A percentile compares a stretch with the other conserved stretches of the same genome.
Conservation (phyloP, 1,140 invertebrate species). For the Bombus turneri region DNA sequence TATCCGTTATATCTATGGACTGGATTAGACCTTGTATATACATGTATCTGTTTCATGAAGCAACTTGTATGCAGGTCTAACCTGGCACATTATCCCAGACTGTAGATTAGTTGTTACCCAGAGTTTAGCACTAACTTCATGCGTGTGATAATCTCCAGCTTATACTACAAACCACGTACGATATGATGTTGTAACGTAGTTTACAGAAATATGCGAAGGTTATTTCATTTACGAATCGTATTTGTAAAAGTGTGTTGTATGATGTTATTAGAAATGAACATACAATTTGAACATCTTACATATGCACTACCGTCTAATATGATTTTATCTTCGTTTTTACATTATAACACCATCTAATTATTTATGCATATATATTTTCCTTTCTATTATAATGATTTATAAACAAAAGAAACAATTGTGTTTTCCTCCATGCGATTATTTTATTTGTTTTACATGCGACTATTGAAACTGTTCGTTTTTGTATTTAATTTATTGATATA, state of each 20-base stretch:
- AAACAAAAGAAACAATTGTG: too few species aligned
- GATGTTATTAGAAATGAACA: background rate
- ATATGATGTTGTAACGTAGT: constrained; percentile 9
- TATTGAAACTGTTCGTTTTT: too few species aligned
- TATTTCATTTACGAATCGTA: background rate
- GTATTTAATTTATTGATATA: too few species aligned
- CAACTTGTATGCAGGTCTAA: constrained; percentile 26
- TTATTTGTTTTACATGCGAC: too few species aligned
- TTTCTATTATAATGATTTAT: too few species aligned
- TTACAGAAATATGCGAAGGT: background rate
- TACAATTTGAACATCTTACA: too few species aligned
- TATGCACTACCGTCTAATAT: too few species aligned
- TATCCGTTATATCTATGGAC: background rate
- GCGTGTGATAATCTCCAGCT: constrained; percentile 35
- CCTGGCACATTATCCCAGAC: constrained; percentile 33
- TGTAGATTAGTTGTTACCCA: constrained; percentile 48
- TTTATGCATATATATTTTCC: too few species aligned
- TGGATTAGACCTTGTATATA: constrained; percentile 20
- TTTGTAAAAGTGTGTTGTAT: background rate
- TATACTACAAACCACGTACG: constrained; percentile 31
- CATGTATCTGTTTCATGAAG: constrained; percentile 27
- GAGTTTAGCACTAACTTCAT: constrained; percentile 44
- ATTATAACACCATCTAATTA: too few species aligned
- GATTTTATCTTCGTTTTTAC: too few species aligned
- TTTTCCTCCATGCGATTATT: too few species aligned